These are phyloP conservation scores for Eutolmus rufibarbis DNA, from an alignment of 2,888 invertebrate species.

Conservation along the genomic window DNA sequence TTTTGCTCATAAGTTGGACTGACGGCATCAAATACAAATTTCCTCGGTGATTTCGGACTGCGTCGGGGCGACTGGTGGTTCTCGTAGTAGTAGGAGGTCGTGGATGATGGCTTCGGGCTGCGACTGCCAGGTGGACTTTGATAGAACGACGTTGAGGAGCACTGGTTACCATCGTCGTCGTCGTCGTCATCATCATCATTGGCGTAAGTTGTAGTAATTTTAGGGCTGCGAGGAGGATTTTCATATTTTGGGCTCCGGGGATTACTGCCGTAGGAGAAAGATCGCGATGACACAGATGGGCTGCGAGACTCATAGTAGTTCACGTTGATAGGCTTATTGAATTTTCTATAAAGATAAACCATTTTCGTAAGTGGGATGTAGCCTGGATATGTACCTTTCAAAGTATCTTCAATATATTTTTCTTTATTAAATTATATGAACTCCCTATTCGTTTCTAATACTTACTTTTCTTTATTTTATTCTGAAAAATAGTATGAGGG, in stretches of 20 bases:
- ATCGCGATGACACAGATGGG: slow-evolving; percentile 43
- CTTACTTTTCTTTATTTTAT: no score
- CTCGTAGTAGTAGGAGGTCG: slow-evolving; percentile 53
- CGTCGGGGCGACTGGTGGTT: slow-evolving; percentile 51
- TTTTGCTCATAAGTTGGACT: slow-evolving; percentile 54
- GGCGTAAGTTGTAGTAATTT: slow-evolving; percentile 62
- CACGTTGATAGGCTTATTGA: slow-evolving; percentile 31
- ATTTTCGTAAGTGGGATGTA: background rate
- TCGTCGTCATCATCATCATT: slow-evolving; percentile 56
- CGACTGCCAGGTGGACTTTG: slow-evolving; percentile 56
- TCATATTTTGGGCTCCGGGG: slow-evolving; percentile 53
- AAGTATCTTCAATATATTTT: no score
- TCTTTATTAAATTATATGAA: background rate
- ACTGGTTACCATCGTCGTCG: slow-evolving; percentile 47
- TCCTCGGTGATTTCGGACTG: slow-evolving; percentile 69
- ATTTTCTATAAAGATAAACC: slow-evolving; percentile 14
- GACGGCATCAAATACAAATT: slow-evolving; percentile 67
- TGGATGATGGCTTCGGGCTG: slow-evolving; percentile 53
- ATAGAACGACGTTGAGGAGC: slow-evolving; percentile 57
- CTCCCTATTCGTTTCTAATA: background rate
- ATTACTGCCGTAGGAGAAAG: slow-evolving; percentile 41
- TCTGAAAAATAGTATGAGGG: no score
- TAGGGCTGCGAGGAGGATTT: slow-evolving; percentile 60
- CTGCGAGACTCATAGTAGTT: slow-evolving; percentile 28
- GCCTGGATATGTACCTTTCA: background rate